Evolutionary conservation across 1,140 invertebrate genomes (phyloP).

Genomic region (Zeugodacus cucurbitae): DNA sequence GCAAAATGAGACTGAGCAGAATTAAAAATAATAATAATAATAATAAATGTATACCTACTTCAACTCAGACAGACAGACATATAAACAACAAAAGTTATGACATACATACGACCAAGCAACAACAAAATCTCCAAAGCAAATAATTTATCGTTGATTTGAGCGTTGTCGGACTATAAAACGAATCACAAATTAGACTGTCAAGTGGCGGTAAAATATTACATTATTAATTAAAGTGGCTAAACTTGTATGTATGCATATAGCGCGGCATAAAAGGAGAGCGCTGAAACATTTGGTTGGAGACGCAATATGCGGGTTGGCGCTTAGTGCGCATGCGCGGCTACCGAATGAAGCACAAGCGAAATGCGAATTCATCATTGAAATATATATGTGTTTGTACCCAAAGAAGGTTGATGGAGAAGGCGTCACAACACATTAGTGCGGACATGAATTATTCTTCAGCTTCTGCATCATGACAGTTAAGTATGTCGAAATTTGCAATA

Average conservation of each 20-base stretch:
- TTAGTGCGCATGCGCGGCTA: background rate
- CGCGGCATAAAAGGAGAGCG: background rate
- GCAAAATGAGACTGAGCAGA: background rate
- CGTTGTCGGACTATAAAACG: background rate
- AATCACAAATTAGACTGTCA: slow-evolving; percentile 32
- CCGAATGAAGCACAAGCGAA: background rate
- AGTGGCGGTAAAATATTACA: background rate
- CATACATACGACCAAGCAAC: too few relatives aligned
- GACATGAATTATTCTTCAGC: background rate
- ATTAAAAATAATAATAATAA: background rate
- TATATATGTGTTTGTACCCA: background rate
- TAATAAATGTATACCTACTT: background rate
- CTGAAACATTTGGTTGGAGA: background rate
- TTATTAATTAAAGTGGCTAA: slow-evolving; percentile 1
- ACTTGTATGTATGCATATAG: background rate
- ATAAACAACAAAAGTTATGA: background rate
- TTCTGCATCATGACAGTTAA: too few relatives aligned
- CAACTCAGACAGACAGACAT: background rate
- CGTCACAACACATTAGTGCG: background rate
- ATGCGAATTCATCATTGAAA: background rate
- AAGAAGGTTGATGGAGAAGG: background rate
- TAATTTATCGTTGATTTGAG: background rate
- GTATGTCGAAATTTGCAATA: too few relatives aligned
- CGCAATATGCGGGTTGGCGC: background rate
- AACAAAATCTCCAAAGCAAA: too few relatives aligned